Conservation (phyloP, 2,797 vertebrate species). For the Hapalemur alaotrensis region DNA sequence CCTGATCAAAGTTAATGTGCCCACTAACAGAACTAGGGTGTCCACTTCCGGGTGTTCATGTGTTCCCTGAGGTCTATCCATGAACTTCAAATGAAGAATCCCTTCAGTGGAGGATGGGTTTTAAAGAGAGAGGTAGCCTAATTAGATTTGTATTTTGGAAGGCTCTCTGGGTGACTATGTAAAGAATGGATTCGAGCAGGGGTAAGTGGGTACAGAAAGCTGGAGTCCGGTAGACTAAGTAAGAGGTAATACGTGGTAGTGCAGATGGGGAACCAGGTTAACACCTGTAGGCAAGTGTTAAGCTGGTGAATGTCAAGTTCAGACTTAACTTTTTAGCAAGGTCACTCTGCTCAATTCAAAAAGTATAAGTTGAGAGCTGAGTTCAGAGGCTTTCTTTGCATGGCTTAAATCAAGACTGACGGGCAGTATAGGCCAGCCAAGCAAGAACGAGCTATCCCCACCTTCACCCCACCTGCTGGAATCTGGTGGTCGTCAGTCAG, state of each 20-base stretch:
- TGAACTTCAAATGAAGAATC: not conserved
- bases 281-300: not conserved
- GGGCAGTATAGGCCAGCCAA: not conserved
- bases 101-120: not conserved
- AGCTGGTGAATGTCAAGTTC: not conserved
- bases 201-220: not conserved
- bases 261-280: not conserved
- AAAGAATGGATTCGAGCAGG: not conserved
- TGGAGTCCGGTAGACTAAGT: not conserved
- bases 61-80: not conserved
- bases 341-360: not conserved
- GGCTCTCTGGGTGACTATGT: not conserved
- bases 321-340: not conserved
- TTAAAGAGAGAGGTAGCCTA: not conserved
- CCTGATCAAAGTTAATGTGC: not conserved
- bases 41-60: not conserved
- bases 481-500: not conserved
- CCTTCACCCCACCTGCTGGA: not conserved
- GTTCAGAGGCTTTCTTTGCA: not conserved
- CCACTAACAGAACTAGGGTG: not conserved
- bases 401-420: not conserved
- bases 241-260: not conserved
- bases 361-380: not conserved
- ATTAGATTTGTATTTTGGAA: not conserved
- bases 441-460: not conserved